A percentile compares a stretch with the other conserved stretches of the same genome.
These are phyloP conservation scores for Gonioctena quinquepunctata DNA, from an alignment of 1,140 invertebrate species.

Conservation along the genomic window DNA sequence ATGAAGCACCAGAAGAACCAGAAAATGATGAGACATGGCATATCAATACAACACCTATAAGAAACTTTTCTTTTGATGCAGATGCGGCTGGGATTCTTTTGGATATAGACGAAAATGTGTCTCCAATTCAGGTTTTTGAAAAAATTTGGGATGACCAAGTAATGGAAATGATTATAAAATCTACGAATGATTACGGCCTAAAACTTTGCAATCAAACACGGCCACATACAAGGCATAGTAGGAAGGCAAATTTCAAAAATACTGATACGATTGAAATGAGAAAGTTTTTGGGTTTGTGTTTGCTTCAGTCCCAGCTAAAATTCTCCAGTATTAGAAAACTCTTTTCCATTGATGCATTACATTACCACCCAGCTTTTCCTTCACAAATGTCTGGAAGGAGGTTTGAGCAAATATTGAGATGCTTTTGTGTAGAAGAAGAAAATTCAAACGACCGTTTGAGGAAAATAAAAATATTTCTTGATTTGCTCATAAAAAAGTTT, in stretches of 20 bases:
- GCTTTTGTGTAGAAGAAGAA: too few species aligned
- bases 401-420: conserved; percentile 45
- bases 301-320: conserved; percentile 40
- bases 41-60: too few species aligned
- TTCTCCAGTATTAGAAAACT: conserved; percentile 34
- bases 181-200: conserved; percentile 8
- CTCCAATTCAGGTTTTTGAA: not conserved
- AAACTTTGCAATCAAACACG: too few species aligned
- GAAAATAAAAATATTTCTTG: too few species aligned
- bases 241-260: conserved; percentile 21
- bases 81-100: too few species aligned
- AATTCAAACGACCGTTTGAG: too few species aligned
- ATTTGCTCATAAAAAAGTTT: conserved; percentile 1
- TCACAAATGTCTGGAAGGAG: conserved; percentile 41
- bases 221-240: conserved; percentile 17
- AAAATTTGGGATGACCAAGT: conserved; percentile 11
- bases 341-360: conserved; percentile 36
- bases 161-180: conserved; percentile 20
- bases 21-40: too few species aligned
- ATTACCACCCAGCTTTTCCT: conserved; percentile 45
- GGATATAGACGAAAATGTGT: too few species aligned
- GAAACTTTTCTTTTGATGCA: too few species aligned
- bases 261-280: conserved; percentile 26
- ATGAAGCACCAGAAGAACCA: too few species aligned
- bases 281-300: conserved; percentile 42